These are phyloP conservation scores for Steatocranus sp. DNA, from an alignment of 2,797 vertebrate genomes.

Conservation along the genomic window DNA sequence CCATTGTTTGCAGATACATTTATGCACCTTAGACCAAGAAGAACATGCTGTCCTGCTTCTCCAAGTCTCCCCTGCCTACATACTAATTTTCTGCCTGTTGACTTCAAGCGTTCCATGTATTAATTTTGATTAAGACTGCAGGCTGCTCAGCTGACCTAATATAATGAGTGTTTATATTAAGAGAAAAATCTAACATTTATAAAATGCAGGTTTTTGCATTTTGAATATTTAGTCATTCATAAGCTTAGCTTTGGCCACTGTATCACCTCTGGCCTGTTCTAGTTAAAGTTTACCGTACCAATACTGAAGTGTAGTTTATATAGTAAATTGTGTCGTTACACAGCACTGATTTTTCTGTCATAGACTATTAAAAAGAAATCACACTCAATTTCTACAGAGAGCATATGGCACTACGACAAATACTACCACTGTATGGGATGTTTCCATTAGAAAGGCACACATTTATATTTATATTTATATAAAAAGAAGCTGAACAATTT, in stretches of 20 bases:
- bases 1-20: background rate
- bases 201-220: background rate
- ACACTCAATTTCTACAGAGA: background rate
- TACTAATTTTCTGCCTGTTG: background rate
- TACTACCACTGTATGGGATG: conserved; percentile 23
- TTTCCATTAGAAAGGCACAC: conserved; percentile 39
- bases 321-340: background rate
- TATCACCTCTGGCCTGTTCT: background rate
- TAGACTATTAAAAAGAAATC: background rate
- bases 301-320: background rate
- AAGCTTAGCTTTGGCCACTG: background rate
- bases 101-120: background rate
- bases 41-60: background rate
- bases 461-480: background rate
- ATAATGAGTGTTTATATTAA: background rate
- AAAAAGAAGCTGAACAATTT: background rate
- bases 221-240: background rate
- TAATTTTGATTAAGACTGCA: background rate
- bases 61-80: background rate
- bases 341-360: background rate
- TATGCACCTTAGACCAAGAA: background rate
- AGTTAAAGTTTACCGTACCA: background rate
- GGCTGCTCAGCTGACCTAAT: background rate
- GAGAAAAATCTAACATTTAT: background rate
- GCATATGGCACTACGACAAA: background rate